Base-by-base conservation (phyloP, 2,888 invertebrate species). In the Allacma fusca region DNA sequence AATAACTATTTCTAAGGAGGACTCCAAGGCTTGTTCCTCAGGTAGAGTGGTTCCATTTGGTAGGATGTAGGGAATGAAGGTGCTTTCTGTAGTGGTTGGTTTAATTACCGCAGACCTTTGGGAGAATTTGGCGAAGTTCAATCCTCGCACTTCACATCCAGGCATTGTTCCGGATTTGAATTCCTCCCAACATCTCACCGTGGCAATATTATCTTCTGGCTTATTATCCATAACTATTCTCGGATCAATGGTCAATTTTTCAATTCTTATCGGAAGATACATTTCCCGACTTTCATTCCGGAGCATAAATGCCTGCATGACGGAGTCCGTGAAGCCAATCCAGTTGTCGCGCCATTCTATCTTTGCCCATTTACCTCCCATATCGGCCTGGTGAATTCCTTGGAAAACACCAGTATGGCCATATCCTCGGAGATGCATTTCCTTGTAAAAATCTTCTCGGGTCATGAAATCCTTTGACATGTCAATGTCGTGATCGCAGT, bases 291-390 rank as follows among this genome's bases (percentile, higher is more conserved):
- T 90, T 81, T 92, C 91, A 77, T 91, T 89, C 29, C 91, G 90
- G 29, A 95, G 86, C 70, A 95, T 91, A 84, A 91, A 90, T 84
- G 94, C 91, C 87, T 97, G 96, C 19, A 97, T 88, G 91, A 97
- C 92, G 50, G 93, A 92, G 87, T 97, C 96, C 88, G 97, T 90
- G 86, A 95, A 95, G 1, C 93, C 90, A 12, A 94, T 91, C 95
- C 96, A 97, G 87, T 94, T 94, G 84, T 91, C 92, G 70, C 90
- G 89, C 94, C 95, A 95, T 76, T 85, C 84, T 71, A 90, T 84
- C 65, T 85, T 83, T 9, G 87, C 88, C n/a, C 81, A 79, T 0
- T 84, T 83, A 28, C 87, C 85, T 64, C 81, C 72, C 57, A 84
- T 77, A 73, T 86, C 85, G 1, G 87, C 85, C 26, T 84, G 82